These are phyloP conservation scores for Oreochromis grahami DNA, from an alignment of 2,797 vertebrate species.

Conservation along the genomic window DNA sequence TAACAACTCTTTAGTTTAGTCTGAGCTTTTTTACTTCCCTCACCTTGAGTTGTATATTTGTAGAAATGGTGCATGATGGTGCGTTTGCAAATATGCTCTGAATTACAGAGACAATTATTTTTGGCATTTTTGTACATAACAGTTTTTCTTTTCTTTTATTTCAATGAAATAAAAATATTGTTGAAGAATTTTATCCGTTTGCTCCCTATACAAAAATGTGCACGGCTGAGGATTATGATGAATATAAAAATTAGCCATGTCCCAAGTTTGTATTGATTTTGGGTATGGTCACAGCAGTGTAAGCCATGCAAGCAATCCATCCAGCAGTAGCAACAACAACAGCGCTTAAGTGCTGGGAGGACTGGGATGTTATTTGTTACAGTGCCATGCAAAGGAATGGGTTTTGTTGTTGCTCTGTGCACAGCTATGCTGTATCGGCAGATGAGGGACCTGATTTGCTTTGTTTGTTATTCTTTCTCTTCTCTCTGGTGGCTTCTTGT, in stretches of 20 bases:
- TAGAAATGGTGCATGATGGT: background rate
- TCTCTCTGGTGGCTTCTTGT: constrained; percentile 51
- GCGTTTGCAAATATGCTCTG: background rate
- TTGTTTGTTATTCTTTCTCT: constrained; percentile 49
- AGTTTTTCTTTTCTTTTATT: background rate
- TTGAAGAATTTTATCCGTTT: background rate
- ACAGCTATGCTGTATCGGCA: constrained; percentile 9
- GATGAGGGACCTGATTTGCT: constrained; percentile 56
- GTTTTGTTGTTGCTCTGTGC: constrained; percentile 21
- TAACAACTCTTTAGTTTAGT: background rate
- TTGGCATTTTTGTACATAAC: background rate
- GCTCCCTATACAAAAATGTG: background rate
- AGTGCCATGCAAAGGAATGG: constrained; percentile 10
- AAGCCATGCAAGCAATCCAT: constrained; percentile 22
- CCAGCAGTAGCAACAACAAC: background rate
- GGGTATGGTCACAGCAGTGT: constrained; percentile 2
- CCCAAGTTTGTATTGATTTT: background rate
- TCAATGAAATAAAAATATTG: background rate
- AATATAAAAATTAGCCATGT: background rate
- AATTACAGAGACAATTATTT: background rate
- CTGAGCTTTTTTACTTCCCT: background rate
- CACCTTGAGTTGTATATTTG: background rate
- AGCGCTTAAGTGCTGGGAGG: background rate
- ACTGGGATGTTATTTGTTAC: constrained; percentile 27
- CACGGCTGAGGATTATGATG: background rate